phyloP scores from a whole-genome alignment of 2,888 invertebrate species.

The Rambutsinella grinnellia region DNA sequence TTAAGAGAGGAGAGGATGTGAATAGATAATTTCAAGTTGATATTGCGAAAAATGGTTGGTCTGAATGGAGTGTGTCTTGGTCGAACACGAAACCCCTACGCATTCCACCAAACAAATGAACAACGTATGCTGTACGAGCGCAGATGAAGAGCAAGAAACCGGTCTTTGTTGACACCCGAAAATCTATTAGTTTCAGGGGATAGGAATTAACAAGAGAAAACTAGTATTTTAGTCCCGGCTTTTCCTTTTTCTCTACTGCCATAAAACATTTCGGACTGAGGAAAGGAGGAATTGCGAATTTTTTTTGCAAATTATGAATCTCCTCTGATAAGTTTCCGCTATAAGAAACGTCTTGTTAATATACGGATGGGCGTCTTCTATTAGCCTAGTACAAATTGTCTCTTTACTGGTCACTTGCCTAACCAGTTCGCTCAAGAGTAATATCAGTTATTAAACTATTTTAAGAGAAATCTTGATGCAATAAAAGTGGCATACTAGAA shows the following conservation, averaged over 20 bases:
- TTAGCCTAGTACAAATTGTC: not conserved
- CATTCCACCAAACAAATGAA: not conserved
- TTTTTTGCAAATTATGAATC: not conserved
- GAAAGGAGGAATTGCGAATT: not conserved
- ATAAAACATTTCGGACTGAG: too few relatives aligned
- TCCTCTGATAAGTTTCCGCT: not conserved
- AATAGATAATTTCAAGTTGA: too few relatives aligned
- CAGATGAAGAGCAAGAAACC: not conserved
- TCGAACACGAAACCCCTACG: too few relatives aligned
- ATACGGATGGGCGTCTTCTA: not conserved
- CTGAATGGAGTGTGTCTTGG: too few relatives aligned
- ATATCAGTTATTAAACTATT: too few relatives aligned
- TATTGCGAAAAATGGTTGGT: not conserved
- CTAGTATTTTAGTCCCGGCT: not conserved
- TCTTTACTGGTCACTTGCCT: not conserved
- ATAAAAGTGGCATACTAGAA: too few relatives aligned
- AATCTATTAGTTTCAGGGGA: not conserved
- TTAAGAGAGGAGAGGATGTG: constrained; percentile 34
- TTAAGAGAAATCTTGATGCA: too few relatives aligned
- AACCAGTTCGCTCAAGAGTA: not conserved
- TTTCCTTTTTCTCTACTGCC: not conserved
- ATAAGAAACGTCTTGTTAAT: not conserved
- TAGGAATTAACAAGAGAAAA: not conserved
- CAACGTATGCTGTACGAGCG: not conserved
- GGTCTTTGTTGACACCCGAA: not conserved